A percentile compares a stretch with the other conserved stretches of the same genome.
Conservation (phyloP, 1,140 invertebrate genomes). For the Diuraphis noxia region DNA sequence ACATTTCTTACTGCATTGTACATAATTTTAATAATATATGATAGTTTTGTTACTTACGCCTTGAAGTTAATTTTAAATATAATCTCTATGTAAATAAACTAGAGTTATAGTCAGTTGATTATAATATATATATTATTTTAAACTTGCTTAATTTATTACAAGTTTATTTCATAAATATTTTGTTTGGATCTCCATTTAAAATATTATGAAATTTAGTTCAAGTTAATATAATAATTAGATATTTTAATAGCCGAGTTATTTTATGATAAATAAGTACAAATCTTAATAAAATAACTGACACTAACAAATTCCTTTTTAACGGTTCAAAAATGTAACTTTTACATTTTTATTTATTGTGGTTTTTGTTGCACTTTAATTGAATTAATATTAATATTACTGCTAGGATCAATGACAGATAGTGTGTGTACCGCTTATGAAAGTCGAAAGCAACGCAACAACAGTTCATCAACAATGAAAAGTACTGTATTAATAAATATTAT, state of each 20-base stretch:
- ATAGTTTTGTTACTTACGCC: neutral
- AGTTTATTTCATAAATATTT: neutral
- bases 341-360: constrained; percentile 29
- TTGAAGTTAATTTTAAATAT: neutral
- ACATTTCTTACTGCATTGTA: neutral
- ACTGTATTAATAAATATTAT: constrained; percentile 25
- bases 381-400: constrained; percentile 48
- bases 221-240: neutral
- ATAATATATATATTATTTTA: too few relatives aligned
- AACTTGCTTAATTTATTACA: neutral
- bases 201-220: neutral
- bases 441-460: constrained; percentile 55
- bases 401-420: constrained; percentile 66
- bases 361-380: constrained; percentile 56
- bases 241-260: neutral
- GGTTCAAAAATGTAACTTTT: neutral
- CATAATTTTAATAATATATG: neutral
- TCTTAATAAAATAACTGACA: neutral
- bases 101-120: neutral
- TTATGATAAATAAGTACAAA: neutral
- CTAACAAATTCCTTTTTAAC: neutral
- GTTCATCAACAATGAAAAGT: constrained; percentile 34
- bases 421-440: constrained; percentile 67
- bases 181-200: neutral
- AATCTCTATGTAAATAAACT: neutral